Base-by-base conservation (phyloP, 2,888 invertebrate species). In the Nipponacmea schrenckii region DNA sequence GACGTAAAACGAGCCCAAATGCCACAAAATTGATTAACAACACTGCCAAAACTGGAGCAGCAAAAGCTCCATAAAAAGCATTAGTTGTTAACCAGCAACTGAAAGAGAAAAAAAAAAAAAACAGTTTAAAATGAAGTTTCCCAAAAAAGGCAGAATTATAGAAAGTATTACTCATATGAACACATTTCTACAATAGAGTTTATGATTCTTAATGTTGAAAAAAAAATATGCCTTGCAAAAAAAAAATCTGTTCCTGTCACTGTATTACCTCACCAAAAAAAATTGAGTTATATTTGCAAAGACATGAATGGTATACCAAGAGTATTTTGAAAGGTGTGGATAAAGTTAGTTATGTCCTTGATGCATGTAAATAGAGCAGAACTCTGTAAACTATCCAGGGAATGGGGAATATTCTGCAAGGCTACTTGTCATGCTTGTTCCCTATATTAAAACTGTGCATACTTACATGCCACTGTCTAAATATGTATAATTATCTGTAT, bases 11-110 rank as follows among this genome's bases (percentile, higher is more conserved):
- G 72, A 90, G 74, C 12, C 84, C 80, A 77, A 90, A 91, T 17
- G 89, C 88, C 5, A 88, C 75, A 31, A 84, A 81, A 79, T 91
- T 91, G 46, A 88, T 76, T 0, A 88, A 70, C 10, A 91, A 80
- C 45, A 90, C 85, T 8, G 88, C 46, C 67, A 87, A 86, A 4
- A 89, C 87, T 0, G 91, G 91, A 0, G 83, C 85, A 24, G 86
- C 76, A 68, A 85, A 84, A 0, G 85, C 81, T 0, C 72, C 80
- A 70, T 84, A 86, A 76, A 87, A 86, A 15, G 86, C 79, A 7
- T 78, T 75, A 26, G 77, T 72, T 14, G 73, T 74, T 70, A 87
- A 72, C 87, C 87, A 87, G 67, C 87, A 87, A 70, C 87, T 87
- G 78, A 3, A 73, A 71, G 27, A 68, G 26, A 71, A 44, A 64